These are phyloP conservation scores for Phyllopteryx taeniolatus DNA, from an alignment of 2,113 vertebrate genomes.

Conservation along the genomic window DNA sequence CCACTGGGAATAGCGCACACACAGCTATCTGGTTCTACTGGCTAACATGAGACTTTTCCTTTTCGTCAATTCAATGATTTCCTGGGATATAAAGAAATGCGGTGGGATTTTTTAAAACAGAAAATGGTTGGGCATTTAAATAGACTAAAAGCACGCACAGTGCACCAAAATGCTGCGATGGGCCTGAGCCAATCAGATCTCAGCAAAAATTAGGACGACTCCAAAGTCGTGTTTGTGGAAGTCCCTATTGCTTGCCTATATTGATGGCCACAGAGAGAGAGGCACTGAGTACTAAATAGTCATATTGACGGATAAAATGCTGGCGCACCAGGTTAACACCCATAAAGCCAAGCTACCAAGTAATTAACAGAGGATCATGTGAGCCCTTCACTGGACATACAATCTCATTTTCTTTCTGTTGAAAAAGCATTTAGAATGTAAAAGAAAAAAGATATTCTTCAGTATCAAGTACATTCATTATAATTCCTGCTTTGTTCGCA, in stretches of 20 bases:
- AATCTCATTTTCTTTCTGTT: not conserved
- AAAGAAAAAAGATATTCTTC: constrained; percentile 16
- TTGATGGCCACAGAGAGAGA: constrained; percentile 21
- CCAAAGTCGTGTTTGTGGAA: no score
- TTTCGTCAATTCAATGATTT: constrained; percentile 16
- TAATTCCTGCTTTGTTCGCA: constrained; percentile 7
- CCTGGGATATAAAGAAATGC: not conserved
- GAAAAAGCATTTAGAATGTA: not conserved
- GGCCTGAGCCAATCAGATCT: no score
- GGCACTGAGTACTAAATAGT: constrained; percentile 41
- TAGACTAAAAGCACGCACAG: not conserved
- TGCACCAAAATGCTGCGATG: no score
- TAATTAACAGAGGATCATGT: no score
- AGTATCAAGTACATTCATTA: constrained; percentile 9
- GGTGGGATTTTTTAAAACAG: not conserved
- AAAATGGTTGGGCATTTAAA: not conserved
- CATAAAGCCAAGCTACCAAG: constrained; percentile 36
- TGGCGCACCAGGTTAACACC: constrained; percentile 39
- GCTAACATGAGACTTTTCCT: constrained; percentile 22
- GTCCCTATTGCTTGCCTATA: no score
- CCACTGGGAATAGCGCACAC: constrained; percentile 54
- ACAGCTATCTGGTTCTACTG: constrained; percentile 49
- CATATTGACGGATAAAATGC: constrained; percentile 52
- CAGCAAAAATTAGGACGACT: no score
- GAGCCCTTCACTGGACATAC: not conserved